phyloP scores from a whole-genome alignment of 2,797 vertebrate genomes.

The Pachyuromys duprasi region DNA sequence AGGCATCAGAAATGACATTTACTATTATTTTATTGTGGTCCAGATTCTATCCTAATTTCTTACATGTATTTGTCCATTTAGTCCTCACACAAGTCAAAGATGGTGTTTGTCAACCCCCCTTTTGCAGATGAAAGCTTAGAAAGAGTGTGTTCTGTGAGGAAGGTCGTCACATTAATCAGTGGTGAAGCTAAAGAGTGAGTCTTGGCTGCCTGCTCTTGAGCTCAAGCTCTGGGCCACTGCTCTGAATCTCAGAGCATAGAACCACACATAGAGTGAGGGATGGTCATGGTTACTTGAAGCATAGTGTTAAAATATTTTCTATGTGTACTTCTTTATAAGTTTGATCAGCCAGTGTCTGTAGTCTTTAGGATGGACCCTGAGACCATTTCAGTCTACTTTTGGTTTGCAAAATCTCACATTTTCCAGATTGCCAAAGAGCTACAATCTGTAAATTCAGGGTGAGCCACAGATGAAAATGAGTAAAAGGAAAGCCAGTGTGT shows the following conservation, averaged over 20 bases:
- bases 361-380: background rate
- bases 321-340: background rate
- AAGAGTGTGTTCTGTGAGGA: background rate
- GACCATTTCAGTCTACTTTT: background rate
- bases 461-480: background rate
- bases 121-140: background rate
- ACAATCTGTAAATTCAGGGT: background rate
- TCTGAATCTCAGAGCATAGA: background rate
- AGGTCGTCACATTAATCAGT: background rate
- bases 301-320: background rate
- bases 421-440: constrained; percentile 21
- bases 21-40: background rate
- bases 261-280: background rate
- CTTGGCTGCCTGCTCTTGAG: background rate
- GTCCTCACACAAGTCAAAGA: background rate
- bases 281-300: background rate
- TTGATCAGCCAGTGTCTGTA: background rate
- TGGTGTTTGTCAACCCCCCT: background rate
- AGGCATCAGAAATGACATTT: background rate
- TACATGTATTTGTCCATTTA: constrained; percentile 17
- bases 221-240: background rate
- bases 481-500: background rate
- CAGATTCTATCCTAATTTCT: background rate
- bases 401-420: background rate
- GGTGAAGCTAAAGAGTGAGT: background rate